A percentile compares a stretch with the other conserved stretches of the same genome.
phyloP scores from a whole-genome alignment of 2,113 vertebrate genomes.

The Chlorocebus sabaeus region DNA sequence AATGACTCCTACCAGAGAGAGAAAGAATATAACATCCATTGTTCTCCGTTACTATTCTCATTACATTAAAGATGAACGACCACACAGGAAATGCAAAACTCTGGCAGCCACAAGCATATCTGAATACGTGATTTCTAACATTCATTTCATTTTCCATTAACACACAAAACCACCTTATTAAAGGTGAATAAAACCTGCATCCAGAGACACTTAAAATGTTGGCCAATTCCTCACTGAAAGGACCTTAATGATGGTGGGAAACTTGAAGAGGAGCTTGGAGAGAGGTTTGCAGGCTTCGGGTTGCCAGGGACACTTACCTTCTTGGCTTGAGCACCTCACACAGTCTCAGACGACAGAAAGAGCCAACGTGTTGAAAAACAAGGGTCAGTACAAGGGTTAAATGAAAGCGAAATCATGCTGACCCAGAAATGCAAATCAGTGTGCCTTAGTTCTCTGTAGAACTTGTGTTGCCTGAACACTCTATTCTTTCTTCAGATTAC shows the following conservation, averaged over 20 bases:
- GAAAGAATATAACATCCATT: neutral
- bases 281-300: constrained; percentile 50
- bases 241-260: constrained; percentile 50
- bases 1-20: neutral
- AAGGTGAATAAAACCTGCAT: constrained; percentile 58
- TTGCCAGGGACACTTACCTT: constrained; percentile 58
- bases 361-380: constrained; percentile 54
- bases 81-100: neutral
- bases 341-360: constrained; percentile 51
- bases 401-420: constrained; percentile 48
- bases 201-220: constrained; percentile 58
- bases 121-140: constrained; percentile 9
- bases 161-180: constrained; percentile 56
- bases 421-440: constrained; percentile 47
- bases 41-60: neutral
- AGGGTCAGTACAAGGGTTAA: constrained; percentile 53
- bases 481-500: constrained; percentile 46
- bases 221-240: constrained; percentile 60
- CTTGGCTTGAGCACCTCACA: constrained; percentile 22
- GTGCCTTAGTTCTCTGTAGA: neutral
- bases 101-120: neutral
- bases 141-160: constrained; percentile 56
- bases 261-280: constrained; percentile 43
- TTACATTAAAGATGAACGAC: constrained; percentile 8
- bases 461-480: neutral